Conservation (phyloP, 2,797 vertebrate species). For the Pangasius macronema region DNA sequence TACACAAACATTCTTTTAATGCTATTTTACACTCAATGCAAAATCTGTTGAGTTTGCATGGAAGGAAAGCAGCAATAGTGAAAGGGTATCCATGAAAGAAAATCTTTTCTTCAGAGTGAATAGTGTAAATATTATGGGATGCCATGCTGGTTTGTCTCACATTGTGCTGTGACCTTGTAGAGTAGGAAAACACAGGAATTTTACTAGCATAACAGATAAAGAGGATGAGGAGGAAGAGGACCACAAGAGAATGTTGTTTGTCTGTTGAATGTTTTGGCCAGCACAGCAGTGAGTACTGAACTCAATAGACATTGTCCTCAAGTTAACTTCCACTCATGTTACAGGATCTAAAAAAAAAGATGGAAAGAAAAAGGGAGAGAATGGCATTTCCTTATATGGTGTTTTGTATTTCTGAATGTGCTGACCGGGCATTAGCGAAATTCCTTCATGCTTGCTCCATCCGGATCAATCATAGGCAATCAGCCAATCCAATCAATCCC, state of each 20-base stretch:
- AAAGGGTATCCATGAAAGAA: neutral
- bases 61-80: conserved; percentile 20
- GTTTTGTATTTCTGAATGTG: neutral
- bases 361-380: neutral
- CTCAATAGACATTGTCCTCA: neutral
- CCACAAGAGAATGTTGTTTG: neutral
- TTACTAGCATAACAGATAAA: neutral
- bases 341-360: neutral
- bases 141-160: conserved; percentile 56
- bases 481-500: neutral
- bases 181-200: conserved; percentile 55
- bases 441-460: conserved; percentile 7
- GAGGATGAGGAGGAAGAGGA: neutral
- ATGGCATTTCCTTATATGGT: neutral
- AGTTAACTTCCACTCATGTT: neutral
- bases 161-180: conserved; percentile 45
- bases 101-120: conserved; percentile 34
- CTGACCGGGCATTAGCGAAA: neutral
- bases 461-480: neutral
- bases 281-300: neutral
- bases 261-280: neutral
- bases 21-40: neutral
- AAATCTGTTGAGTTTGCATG: neutral
- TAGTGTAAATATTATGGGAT: conserved; percentile 66
- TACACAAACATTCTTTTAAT: neutral